These are phyloP conservation scores for Hephaestus fuliginosus DNA, from an alignment of 2,797 vertebrate genomes.

Conservation along the genomic window DNA sequence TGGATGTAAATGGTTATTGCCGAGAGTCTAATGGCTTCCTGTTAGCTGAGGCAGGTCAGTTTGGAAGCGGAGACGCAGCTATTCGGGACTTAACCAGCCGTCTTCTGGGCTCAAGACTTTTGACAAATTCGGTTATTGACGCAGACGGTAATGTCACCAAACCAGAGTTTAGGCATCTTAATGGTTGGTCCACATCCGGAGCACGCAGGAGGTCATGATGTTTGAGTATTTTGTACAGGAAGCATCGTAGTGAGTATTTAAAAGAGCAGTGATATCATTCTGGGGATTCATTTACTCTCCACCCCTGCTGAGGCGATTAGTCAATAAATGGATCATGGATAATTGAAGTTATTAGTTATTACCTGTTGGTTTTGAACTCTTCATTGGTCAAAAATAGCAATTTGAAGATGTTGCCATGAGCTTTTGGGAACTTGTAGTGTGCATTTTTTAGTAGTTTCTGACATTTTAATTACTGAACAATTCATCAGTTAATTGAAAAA, in stretches of 20 bases:
- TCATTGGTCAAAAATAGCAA: neutral
- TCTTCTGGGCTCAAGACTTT: constrained; percentile 84
- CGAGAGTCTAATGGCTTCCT: constrained; percentile 94
- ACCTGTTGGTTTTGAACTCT: neutral
- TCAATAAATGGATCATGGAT: neutral
- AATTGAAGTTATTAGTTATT: neutral
- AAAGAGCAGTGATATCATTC: neutral
- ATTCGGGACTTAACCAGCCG: constrained; percentile 87
- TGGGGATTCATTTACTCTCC: neutral
- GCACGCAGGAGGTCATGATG: constrained; percentile 5
- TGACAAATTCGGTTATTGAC: constrained; percentile 87
- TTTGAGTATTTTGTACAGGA: constrained; percentile 23
- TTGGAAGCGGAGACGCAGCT: constrained; percentile 84
- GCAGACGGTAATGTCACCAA: constrained; percentile 87
- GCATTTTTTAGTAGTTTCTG: neutral
- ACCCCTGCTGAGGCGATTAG: neutral
- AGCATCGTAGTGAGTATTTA: neutral
- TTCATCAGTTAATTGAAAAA: neutral
- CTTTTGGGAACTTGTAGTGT: neutral
- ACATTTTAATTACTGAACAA: neutral
- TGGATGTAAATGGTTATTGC: constrained; percentile 95
- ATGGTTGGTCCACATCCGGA: constrained; percentile 62
- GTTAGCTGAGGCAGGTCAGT: constrained; percentile 88
- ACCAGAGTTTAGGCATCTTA: constrained; percentile 87
- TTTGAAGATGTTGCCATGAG: neutral